Percentiles rank a stretch among this genome's conserved stretches.
Evolutionary conservation across 1,140 invertebrate species (phyloP).

Genomic region (Drosophila quadrilineata): DNA sequence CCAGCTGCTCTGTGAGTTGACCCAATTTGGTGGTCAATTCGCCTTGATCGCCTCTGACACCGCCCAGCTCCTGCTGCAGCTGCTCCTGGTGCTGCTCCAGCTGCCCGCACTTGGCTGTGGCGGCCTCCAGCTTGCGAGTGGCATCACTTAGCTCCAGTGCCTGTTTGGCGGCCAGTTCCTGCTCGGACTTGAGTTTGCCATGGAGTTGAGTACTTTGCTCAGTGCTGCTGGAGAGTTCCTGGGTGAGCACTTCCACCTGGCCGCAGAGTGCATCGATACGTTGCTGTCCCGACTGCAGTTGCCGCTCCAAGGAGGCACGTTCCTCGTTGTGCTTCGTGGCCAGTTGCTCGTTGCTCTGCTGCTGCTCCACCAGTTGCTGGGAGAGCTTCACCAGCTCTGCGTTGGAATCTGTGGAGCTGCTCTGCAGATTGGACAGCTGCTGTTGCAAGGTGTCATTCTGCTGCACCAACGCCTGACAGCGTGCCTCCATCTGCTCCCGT

Average conservation of each 20-base stretch:
- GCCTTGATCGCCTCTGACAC: constrained; percentile 11
- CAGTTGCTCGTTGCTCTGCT: constrained; percentile 53
- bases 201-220: constrained; percentile 30
- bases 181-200: constrained; percentile 39
- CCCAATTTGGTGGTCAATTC: constrained; percentile 51
- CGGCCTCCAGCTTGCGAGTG: constrained; percentile 46
- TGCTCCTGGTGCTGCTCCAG: constrained; percentile 46
- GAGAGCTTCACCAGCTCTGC: constrained; percentile 52
- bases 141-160: constrained; percentile 45
- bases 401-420: constrained; percentile 52
- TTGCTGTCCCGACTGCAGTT: constrained; percentile 50
- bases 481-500: constrained; percentile 50
- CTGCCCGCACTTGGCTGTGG: constrained; percentile 5
- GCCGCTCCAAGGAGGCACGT: constrained; percentile 39
- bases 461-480: constrained; percentile 37
- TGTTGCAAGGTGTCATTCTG: constrained; percentile 57
- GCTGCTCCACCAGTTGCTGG: constrained; percentile 44
- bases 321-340: constrained; percentile 43
- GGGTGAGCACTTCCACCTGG: constrained; percentile 50
- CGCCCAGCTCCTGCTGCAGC: constrained; percentile 53
- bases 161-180: constrained; percentile 42
- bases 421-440: constrained; percentile 41
- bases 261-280: constrained; percentile 42
- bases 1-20: constrained; percentile 53
- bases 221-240: constrained; percentile 41